These are phyloP conservation scores for Elachura formosa DNA, from an alignment of 2,113 vertebrate species.

Conservation along the genomic window DNA sequence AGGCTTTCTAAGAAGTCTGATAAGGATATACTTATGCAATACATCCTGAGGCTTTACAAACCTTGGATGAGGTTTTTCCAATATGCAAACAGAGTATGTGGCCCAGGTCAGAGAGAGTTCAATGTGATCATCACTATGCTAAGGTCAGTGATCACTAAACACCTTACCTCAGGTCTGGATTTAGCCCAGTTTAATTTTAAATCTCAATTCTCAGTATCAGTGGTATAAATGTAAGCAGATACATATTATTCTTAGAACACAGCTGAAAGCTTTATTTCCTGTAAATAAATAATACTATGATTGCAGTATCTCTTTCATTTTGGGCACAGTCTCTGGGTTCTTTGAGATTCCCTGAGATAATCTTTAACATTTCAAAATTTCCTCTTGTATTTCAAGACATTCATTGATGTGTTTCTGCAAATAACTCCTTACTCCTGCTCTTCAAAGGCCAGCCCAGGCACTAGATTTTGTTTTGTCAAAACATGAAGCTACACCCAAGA, in stretches of 20 bases:
- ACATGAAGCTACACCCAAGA: neutral
- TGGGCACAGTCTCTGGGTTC: neutral
- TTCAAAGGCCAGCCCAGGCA: neutral
- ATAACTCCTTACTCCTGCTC: neutral
- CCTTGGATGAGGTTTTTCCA: neutral
- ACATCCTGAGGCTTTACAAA: neutral
- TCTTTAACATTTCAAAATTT: neutral
- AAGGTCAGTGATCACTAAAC: neutral
- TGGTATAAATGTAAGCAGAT: neutral
- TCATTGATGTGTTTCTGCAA: neutral
- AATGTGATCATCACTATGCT: neutral
- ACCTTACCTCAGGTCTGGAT: neutral
- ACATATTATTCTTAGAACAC: neutral
- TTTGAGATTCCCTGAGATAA: neutral
- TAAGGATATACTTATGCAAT: neutral
- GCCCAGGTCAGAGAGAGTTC: neutral
- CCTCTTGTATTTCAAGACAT: neutral
- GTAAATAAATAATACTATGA: constrained; percentile 20
- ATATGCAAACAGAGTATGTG: neutral
- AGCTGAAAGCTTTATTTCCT: neutral
- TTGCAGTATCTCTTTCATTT: neutral
- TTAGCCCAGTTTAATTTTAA: neutral
- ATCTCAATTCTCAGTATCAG: neutral
- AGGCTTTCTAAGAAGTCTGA: neutral
- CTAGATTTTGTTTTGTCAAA: neutral